These are phyloP conservation scores for Seriola aureovittata DNA, from an alignment of 2,113 vertebrate species.

Conservation along the genomic window DNA sequence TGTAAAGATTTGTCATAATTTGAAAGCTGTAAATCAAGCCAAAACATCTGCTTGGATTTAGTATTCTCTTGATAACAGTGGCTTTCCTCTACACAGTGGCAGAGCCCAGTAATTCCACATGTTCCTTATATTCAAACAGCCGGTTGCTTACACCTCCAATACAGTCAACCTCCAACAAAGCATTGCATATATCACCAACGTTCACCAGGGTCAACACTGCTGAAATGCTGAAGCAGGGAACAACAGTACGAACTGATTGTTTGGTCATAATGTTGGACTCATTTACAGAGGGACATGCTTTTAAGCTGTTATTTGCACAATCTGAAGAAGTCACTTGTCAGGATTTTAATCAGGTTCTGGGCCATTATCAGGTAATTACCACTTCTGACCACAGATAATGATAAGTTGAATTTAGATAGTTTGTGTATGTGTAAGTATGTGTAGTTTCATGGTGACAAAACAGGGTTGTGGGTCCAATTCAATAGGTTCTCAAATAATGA, in stretches of 20 bases:
- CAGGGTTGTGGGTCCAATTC: not conserved
- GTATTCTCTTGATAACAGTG: not conserved
- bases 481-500: not conserved
- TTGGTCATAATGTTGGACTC: too few species aligned
- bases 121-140: too few species aligned
- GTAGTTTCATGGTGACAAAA: not conserved
- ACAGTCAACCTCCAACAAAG: not conserved
- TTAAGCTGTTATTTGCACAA: too few species aligned
- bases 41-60: not conserved
- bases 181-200: not conserved
- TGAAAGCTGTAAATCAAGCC: not conserved
- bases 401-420: too few species aligned
- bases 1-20: not conserved
- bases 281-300: too few species aligned
- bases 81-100: not conserved
- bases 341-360: too few species aligned
- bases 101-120: not conserved
- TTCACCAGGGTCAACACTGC: not conserved
- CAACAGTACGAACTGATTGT: not conserved
- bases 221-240: not conserved
- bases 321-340: too few species aligned
- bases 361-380: too few species aligned
- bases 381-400: too few species aligned
- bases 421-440: too few species aligned
- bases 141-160: not conserved